A percentile compares a stretch with the other conserved stretches of the same genome.
Conservation (phyloP, 2,888 invertebrate species). For the Cyclophora albipunctata region DNA sequence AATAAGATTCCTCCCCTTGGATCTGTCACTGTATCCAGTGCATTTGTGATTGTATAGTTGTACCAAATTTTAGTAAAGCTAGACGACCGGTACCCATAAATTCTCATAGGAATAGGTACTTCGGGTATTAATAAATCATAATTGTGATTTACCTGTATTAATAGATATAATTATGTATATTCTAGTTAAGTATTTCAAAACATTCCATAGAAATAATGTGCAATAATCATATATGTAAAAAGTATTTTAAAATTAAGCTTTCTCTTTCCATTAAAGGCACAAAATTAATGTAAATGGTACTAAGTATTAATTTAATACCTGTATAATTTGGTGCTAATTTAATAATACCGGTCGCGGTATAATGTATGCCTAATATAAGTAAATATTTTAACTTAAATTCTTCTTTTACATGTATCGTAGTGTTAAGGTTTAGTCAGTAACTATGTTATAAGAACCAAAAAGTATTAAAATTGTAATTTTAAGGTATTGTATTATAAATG, state of each 20-base stretch:
- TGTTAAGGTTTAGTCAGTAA: no score
- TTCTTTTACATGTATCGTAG: no score
- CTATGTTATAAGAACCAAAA: conserved; percentile 57
- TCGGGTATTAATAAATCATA: conserved; percentile 2
- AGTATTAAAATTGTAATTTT: conserved; percentile 56
- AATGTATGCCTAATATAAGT: not conserved
- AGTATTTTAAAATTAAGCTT: conserved; percentile 7
- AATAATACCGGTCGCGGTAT: conserved; percentile 4
- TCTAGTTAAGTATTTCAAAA: conserved; percentile 34
- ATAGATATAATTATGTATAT: conserved; percentile 1
- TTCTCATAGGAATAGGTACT: conserved; percentile 25
- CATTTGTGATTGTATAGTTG: conserved; percentile 65
- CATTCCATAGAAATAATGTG: conserved; percentile 69
- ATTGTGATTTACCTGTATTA: conserved; percentile 11
- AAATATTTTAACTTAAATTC: not conserved
- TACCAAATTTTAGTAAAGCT: conserved; percentile 46
- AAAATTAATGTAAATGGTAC: not conserved
- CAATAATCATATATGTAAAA: conserved; percentile 24
- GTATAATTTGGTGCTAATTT: conserved; percentile 62
- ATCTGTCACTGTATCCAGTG: conserved; percentile 32
- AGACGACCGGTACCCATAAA: conserved; percentile 44
- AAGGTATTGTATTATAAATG: conserved; percentile 37
- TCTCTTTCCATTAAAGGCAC: not conserved
- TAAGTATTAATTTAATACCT: conserved; percentile 22
- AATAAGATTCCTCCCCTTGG: no score